A percentile compares a stretch with the other conserved stretches of the same genome.
Evolutionary conservation across 2,888 invertebrate genomes (phyloP).

Genomic region (Synergus japonicus): DNA sequence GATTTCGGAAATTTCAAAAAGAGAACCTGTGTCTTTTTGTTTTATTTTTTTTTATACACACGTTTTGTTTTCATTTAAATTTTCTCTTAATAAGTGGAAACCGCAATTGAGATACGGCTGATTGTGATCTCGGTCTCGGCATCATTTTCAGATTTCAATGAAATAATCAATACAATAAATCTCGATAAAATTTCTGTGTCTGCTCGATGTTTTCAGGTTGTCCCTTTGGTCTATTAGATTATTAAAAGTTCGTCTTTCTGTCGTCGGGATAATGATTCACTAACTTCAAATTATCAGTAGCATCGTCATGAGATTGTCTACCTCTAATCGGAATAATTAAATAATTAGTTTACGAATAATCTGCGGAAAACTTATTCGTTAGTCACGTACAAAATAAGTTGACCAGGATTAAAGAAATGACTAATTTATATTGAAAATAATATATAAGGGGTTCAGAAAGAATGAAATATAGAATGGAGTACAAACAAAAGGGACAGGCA

Average conservation of each 20-base stretch:
- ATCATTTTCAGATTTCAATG: too few relatives aligned
- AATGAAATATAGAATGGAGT: conserved; percentile 21
- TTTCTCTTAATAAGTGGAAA: neutral
- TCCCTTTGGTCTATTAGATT: conserved; percentile 3
- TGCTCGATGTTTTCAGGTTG: conserved; percentile 28
- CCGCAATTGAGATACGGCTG: neutral
- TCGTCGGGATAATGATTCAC: conserved; percentile 14
- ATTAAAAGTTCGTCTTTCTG: conserved; percentile 24
- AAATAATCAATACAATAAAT: too few relatives aligned
- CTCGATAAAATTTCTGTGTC: conserved; percentile 3
- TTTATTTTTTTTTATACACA: too few relatives aligned
- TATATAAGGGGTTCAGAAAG: conserved; percentile 8
- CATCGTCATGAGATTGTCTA: neutral
- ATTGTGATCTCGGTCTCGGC: too few relatives aligned
- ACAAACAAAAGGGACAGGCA: conserved; percentile 24
- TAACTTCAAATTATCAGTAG: conserved; percentile 12
- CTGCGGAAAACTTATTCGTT: conserved; percentile 21
- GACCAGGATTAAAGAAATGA: conserved; percentile 26
- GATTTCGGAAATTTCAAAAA: neutral
- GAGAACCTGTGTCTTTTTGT: neutral
- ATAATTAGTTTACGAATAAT: conserved; percentile 20
- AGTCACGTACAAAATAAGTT: conserved; percentile 32
- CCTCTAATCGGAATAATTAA: conserved; percentile 13
- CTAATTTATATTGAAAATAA: conserved; percentile 35
- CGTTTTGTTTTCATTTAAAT: neutral